Evolutionary conservation across 2,888 invertebrate genomes (phyloP).

Genomic region (Drepana falcataria): DNA sequence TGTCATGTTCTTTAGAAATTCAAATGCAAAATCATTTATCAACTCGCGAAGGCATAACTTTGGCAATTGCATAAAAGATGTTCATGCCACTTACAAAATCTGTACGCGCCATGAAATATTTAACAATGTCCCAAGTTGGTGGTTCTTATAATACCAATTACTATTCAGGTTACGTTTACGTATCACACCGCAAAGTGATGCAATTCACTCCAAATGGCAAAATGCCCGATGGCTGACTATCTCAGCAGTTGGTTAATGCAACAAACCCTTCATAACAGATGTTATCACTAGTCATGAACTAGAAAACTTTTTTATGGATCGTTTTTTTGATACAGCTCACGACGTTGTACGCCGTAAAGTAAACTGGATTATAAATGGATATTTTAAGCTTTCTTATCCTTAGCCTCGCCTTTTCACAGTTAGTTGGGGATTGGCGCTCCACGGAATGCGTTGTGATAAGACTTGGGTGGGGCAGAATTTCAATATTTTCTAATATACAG

Average conservation of each 20-base stretch:
- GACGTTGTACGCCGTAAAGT: background rate
- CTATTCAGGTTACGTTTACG: slow-evolving; percentile 60
- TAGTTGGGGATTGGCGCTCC: background rate
- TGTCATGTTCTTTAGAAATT: background rate
- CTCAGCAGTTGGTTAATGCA: slow-evolving; percentile 13
- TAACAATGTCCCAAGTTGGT: slow-evolving; percentile 33
- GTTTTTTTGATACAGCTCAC: background rate
- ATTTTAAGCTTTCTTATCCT: background rate
- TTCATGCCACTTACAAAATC: slow-evolving; percentile 35
- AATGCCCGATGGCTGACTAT: slow-evolving; percentile 33
- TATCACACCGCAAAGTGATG: slow-evolving; percentile 37
- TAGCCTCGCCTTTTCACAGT: background rate
- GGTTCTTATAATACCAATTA: slow-evolving; percentile 38
- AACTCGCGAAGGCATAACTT: slow-evolving; percentile 5
- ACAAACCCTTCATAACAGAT: slow-evolving; percentile 22
- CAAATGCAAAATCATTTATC: background rate
- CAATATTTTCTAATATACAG: too few relatives aligned
- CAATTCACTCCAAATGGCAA: slow-evolving; percentile 40
- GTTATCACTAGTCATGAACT: slow-evolving; percentile 24
- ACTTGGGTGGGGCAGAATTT: background rate
- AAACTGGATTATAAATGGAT: background rate
- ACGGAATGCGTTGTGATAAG: background rate
- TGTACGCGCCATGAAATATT: slow-evolving; percentile 48
- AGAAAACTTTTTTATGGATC: slow-evolving; percentile 18
- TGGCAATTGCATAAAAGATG: slow-evolving; percentile 17